Base-by-base conservation (phyloP, 2,888 invertebrate species). In the Gortyna flavago region DNA sequence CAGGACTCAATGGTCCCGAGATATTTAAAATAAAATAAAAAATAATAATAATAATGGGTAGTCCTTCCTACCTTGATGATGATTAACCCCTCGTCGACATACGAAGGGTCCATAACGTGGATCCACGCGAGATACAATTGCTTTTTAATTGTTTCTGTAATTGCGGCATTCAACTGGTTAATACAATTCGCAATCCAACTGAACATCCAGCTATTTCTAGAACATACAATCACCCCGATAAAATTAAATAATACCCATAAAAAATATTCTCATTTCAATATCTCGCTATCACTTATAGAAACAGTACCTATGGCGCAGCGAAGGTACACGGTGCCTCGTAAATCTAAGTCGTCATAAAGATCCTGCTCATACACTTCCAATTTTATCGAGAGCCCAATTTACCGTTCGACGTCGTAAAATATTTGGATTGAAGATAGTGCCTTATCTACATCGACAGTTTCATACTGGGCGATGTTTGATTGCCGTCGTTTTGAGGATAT, bases 381-480 rank as follows among this genome's bases (percentile, higher is more conserved):
- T 88, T 85, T 87, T 84, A 84, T 87, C 78, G 83, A 74, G 72
- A 80, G 80, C 77, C 77, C 84, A 79, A 85, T 85, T 89, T 89
- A 85, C 84, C 79, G 81, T 83, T 79, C 75, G 80, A 68, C 59
- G 69, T 86, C 90, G 84, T 90, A 89, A 90, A 90, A 90, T 88
- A 88, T 89, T 88, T 87, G 84, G 77, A 86, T 83, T 84, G 78
- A 41, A 83, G 81, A 87, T 85, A 86, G 81, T 84, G 79, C 72
- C 71, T 78, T 88, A 85, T 88, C 87, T 77, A 79, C 77, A 83
- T 86, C 78, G 74, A 69, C 75, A 75, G 78, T 77, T 81, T 81
- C 80, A 75, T 77, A 29, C 25, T 25, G 35, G 16, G 32, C 16
- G 41, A 61, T 61, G 48, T 76, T 69, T 77, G 59, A 75, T 67